A percentile compares a stretch with the other conserved stretches of the same genome.
These are phyloP conservation scores for Podocnemis expansa DNA, from an alignment of 2,113 vertebrate species.

Conservation along the genomic window DNA sequence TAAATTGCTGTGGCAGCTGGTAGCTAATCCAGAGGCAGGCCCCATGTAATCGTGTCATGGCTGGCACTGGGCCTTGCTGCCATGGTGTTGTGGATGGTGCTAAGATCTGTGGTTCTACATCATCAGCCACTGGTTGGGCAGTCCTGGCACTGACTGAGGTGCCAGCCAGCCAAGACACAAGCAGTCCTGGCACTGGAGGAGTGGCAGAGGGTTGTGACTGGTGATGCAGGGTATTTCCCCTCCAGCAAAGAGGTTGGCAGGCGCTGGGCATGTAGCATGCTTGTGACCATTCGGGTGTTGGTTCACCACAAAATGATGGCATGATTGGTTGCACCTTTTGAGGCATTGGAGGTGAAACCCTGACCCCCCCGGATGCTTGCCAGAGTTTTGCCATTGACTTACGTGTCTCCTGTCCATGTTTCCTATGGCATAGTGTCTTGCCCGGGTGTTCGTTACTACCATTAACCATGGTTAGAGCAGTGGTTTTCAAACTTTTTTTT, in stretches of 20 bases:
- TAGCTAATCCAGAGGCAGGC: not conserved
- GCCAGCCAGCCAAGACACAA: not conserved
- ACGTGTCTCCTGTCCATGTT: not conserved
- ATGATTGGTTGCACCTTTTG: not conserved
- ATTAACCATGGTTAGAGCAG: too few species aligned
- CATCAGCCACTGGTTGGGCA: not conserved
- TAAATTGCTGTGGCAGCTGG: rapidly evolving
- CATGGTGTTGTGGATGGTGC: not conserved
- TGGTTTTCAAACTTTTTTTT: too few species aligned
- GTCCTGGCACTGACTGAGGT: not conserved
- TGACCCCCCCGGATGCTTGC: not conserved
- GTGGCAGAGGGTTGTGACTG: not conserved
- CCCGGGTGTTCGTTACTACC: not conserved
- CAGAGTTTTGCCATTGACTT: not conserved
- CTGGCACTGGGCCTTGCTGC: not conserved
- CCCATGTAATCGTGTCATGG: not conserved
- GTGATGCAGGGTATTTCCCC: not conserved
- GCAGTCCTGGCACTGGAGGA: not conserved
- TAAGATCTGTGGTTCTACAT: not conserved
- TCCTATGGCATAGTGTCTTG: not conserved
- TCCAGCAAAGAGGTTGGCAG: not conserved
- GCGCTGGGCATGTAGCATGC: not conserved
- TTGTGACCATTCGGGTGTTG: not conserved
- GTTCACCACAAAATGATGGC: not conserved
- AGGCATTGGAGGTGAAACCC: not conserved